Percentiles rank a stretch among this genome's conserved stretches.
phyloP scores from a whole-genome alignment of 2,888 invertebrate genomes.

The Hirtodrosophila duncani region DNA sequence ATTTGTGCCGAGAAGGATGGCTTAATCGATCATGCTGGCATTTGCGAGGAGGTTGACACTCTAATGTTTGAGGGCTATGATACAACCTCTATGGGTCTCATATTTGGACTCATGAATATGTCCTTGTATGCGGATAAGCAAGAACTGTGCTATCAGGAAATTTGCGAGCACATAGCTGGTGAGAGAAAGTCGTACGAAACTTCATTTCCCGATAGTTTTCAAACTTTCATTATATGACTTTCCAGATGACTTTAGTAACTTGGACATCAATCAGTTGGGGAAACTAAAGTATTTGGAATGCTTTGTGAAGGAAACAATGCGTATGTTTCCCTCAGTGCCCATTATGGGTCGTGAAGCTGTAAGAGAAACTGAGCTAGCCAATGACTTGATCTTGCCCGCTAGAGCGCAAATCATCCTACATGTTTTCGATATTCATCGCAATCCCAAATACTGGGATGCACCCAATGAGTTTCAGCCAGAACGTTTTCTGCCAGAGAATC shows the following conservation, averaged over 20 bases:
- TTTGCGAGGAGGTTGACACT: conserved; percentile 85
- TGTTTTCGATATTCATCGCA: conserved; percentile 66
- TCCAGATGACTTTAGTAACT: conserved; percentile 48
- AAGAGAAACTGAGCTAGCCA: conserved; percentile 67
- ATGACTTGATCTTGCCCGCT: conserved; percentile 65
- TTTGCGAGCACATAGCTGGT: conserved; percentile 60
- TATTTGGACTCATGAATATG: conserved; percentile 67
- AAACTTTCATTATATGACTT: accelerated
- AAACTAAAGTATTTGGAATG: conserved; percentile 57
- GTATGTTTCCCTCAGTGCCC: conserved; percentile 83
- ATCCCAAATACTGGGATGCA: conserved; percentile 60
- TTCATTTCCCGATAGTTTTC: not conserved
- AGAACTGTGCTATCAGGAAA: conserved; percentile 62
- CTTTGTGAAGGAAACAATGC: conserved; percentile 55
- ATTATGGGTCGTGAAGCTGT: conserved; percentile 80
- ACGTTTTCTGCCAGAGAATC: conserved; percentile 79
- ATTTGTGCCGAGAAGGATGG: conserved; percentile 65
- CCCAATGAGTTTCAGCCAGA: conserved; percentile 72
- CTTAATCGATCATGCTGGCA: conserved; percentile 77
- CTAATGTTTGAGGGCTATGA: conserved; percentile 79
- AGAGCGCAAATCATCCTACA: conserved; percentile 53
- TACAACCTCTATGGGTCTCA: conserved; percentile 68
- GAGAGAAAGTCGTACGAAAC: too few species aligned
- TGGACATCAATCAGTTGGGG: conserved; percentile 36
- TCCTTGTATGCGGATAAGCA: conserved; percentile 59